phyloP scores from a whole-genome alignment of 2,113 vertebrate genomes.

The Dipodomys spectabilis region DNA sequence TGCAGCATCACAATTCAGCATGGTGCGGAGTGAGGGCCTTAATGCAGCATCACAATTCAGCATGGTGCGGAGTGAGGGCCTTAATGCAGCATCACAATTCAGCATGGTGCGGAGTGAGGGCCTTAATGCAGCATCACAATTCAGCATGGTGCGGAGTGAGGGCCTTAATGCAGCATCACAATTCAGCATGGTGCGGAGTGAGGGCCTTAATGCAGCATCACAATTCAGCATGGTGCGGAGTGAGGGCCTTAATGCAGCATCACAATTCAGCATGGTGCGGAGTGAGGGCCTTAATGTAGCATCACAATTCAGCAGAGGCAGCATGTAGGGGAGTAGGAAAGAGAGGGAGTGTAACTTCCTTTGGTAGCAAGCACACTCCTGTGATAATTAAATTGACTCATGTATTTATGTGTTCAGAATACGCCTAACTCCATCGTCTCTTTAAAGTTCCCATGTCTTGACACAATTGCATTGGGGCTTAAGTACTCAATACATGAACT shows the following conservation, averaged over 20 bases:
- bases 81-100: neutral
- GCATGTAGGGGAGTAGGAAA: neutral
- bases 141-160: neutral
- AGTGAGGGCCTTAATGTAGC: neutral
- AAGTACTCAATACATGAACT: neutral
- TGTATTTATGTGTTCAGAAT: neutral
- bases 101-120: neutral
- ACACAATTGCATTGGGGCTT: neutral
- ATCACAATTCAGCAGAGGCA: neutral
- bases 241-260: neutral
- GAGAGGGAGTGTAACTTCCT: neutral
- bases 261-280: rapidly evolving
- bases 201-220: neutral
- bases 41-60: neutral
- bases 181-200: no score
- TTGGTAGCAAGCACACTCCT: neutral
- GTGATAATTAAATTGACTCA: neutral
- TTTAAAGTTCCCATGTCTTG: neutral
- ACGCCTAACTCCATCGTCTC: neutral
- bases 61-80: no score
- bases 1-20: neutral
- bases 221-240: rapidly evolving
- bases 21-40: no score
- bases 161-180: no score
- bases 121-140: no score